Evolutionary conservation across 2,113 vertebrate species (phyloP).

Genomic region (Syrrhaptes paradoxus): DNA sequence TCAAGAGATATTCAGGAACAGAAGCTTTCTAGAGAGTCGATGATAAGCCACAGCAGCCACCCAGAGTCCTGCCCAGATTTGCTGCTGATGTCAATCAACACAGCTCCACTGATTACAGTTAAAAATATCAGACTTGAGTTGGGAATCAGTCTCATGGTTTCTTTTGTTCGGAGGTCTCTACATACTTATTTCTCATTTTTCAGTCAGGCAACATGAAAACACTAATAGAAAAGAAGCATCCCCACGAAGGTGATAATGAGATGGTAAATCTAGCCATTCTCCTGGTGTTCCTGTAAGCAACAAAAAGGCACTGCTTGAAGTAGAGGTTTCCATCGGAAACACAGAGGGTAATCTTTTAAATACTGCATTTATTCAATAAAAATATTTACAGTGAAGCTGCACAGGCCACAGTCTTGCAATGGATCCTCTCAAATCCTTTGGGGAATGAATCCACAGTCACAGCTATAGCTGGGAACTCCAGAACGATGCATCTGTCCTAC

Average conservation of each 20-base stretch:
- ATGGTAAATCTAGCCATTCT: conserved; percentile 53
- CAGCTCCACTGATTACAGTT: background rate
- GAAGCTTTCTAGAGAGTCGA: background rate
- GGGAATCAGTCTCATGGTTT: conserved; percentile 17
- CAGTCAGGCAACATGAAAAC: conserved; percentile 49
- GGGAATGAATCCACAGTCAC: background rate
- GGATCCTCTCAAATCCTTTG: background rate
- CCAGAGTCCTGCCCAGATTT: background rate
- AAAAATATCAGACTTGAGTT: conserved; percentile 23
- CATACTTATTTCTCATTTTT: conserved; percentile 42
- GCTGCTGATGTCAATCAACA: background rate
- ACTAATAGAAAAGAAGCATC: conserved; percentile 56
- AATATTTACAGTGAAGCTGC: background rate
- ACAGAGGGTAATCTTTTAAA: conserved; percentile 43
- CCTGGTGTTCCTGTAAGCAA: conserved; percentile 42
- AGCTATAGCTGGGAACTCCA: background rate
- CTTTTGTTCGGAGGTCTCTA: conserved; percentile 30
- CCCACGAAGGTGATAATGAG: conserved; percentile 63
- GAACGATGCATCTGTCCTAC: background rate
- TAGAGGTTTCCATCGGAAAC: conserved; percentile 4
- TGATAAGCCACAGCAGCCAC: background rate
- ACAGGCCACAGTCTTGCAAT: background rate
- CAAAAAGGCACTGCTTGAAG: conserved; percentile 39
- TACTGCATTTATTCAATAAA: conserved; percentile 26
- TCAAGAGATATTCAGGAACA: background rate